Base-by-base conservation (phyloP, 2,113 vertebrate genomes). In the Micronycteris hirsuta region DNA sequence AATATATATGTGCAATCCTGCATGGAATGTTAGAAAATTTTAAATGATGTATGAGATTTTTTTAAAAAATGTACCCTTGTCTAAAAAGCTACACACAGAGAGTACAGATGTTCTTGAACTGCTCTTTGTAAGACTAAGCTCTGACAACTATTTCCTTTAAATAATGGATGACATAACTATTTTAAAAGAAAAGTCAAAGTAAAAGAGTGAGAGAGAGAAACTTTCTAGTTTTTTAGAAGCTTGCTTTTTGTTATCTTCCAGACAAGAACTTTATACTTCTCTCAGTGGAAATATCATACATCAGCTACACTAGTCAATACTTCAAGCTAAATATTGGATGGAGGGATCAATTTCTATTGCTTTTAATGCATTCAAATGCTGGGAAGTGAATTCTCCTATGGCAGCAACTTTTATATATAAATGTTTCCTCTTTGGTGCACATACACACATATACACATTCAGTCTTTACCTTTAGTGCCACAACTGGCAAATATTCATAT, bases 41-140 rank as follows among this genome's bases (percentile, higher is more conserved):
- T 94, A 96, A 97, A 95, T 94, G 58, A 91, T 91, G 38, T 43
- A 91, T 78, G 47, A 93, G 26, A 43, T 43, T 63, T 82, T 81
- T 58, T 71, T 4, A 58, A 26, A 56, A 41, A 73, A 77, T 83
- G 16, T 54, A n/a, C 9, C 9, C 9, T 84, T 81, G 14, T 91
- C 76, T 91, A 45, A 91, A 83, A 95, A 70, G 28, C 63, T 83
- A 81, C 47, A 82, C 15, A 56, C 36, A 74, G 9, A 47, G 47
- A 86, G 20, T 38, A 56, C 20, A 83, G 36, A 28, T 77, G 52
- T 88, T 82, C 45, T 91, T 91, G 54, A 95, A 92, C 82, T 86
- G 17, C 31, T 87, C 58, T 94, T 91, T 95, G 65, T 95, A 91
- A 94, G 33, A 73, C 38, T n/a, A 94, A 91, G 26, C 8, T 38